Percentiles rank a stretch among this genome's conserved stretches.
phyloP scores from a whole-genome alignment of 2,797 vertebrate species.

The Paratrypauchen microcephalus region DNA sequence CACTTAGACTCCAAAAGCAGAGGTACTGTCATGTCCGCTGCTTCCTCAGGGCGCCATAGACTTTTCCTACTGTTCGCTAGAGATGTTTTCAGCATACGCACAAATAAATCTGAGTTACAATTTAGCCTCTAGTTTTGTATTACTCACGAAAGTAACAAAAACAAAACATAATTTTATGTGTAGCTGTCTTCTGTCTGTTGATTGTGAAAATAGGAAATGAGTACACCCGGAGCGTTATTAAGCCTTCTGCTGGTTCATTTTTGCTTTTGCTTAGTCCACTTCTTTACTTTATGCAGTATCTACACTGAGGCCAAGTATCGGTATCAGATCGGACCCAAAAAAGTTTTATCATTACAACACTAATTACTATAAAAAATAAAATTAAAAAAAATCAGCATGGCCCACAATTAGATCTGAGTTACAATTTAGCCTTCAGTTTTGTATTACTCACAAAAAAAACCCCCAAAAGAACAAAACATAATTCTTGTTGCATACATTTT shows the following conservation, averaged over 20 bases:
- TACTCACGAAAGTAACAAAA: not conserved
- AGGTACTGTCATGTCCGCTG: conserved; percentile 49
- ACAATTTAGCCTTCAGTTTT: not conserved
- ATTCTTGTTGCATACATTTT: not conserved
- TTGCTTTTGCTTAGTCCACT: too few relatives aligned
- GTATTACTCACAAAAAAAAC: not conserved
- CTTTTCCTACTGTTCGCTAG: not conserved
- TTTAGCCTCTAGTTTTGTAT: not conserved
- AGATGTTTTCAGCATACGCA: conserved; percentile 15
- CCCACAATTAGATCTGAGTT: not conserved
- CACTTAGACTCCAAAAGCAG: conserved; percentile 67
- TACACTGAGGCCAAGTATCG: too few relatives aligned
- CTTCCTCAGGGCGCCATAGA: conserved; percentile 7
- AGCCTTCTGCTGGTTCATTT: too few relatives aligned
- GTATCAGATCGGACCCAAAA: too few relatives aligned
- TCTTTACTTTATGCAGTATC: too few relatives aligned
- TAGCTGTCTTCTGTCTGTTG: not conserved
- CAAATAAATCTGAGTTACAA: not conserved
- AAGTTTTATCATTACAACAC: too few relatives aligned
- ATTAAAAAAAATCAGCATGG: conserved; percentile 5
- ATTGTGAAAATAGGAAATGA: not conserved
- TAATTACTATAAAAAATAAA: too few relatives aligned
- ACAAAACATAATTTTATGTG: not conserved
- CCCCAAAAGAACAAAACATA: too few relatives aligned
- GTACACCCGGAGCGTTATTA: too few relatives aligned